A percentile compares a stretch with the other conserved stretches of the same genome.
Conservation (phyloP, 2,888 invertebrate genomes). For the Pyrgus malvae region DNA sequence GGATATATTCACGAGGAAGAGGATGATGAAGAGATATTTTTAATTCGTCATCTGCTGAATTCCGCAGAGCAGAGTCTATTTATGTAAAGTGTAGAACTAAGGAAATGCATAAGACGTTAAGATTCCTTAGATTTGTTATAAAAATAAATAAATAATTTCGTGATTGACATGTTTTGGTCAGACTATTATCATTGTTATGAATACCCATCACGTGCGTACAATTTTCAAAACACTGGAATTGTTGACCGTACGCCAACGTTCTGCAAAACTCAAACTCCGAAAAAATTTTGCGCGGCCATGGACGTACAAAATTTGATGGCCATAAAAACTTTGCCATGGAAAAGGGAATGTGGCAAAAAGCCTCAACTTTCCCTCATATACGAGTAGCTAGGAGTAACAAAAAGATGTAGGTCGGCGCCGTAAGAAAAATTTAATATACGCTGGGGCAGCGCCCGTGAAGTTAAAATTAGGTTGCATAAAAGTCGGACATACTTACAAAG, state of each 20-base stretch:
- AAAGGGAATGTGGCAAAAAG: slow-evolving; percentile 13
- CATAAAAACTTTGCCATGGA: slow-evolving; percentile 12
- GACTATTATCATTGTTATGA: too few species aligned
- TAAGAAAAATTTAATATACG: slow-evolving; percentile 20
- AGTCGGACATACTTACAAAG: not conserved
- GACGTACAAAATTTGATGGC: slow-evolving; percentile 3
- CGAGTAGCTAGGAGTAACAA: slow-evolving; percentile 8
- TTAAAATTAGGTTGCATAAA: slow-evolving; percentile 19
- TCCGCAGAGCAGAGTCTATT: too few species aligned
- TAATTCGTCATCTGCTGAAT: too few species aligned
- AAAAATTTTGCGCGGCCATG: slow-evolving; percentile 7
- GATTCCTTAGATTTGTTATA: too few species aligned
- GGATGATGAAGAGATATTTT: too few species aligned
- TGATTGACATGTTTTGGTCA: too few species aligned
- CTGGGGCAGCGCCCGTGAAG: slow-evolving; percentile 3
- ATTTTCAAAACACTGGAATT: too few species aligned
- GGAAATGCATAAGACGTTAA: too few species aligned
- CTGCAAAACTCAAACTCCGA: not conserved
- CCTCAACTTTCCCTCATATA: slow-evolving; percentile 14
- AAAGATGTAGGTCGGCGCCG: slow-evolving; percentile 19
- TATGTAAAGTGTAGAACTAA: too few species aligned
- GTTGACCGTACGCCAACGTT: slow-evolving; percentile 5
- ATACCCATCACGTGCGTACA: too few species aligned
- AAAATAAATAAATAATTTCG: too few species aligned
- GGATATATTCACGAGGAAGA: too few species aligned